Percentiles rank a stretch among this genome's conserved stretches.
These are phyloP conservation scores for Zaprionus taronus DNA, from an alignment of 1,140 invertebrate species.

Conservation along the genomic window DNA sequence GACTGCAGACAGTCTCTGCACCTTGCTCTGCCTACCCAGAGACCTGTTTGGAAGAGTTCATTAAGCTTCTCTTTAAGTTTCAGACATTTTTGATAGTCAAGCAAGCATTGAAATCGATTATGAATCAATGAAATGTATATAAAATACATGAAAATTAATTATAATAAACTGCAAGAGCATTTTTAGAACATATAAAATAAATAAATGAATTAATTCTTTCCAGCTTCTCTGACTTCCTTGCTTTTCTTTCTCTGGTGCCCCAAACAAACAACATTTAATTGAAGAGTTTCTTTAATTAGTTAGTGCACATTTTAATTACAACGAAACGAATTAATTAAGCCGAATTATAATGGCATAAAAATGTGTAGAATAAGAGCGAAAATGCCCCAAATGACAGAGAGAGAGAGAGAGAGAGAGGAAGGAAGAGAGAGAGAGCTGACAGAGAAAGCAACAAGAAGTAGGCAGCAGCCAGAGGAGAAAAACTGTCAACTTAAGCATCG, in stretches of 20 bases:
- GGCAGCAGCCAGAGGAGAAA: constrained; percentile 45
- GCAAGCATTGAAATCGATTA: neutral
- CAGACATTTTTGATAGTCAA: neutral
- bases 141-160: neutral
- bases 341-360: neutral
- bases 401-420: neutral
- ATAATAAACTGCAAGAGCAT: neutral
- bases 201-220: too few species aligned
- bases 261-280: neutral
- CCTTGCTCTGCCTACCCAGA: neutral
- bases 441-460: constrained; percentile 4
- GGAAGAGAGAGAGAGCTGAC: neutral
- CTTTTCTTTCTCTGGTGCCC: too few species aligned
- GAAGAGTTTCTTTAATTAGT: neutral
- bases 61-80: neutral
- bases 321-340: neutral
- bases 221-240: too few species aligned
- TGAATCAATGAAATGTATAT: neutral
- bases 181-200: too few species aligned
- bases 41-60: constrained; percentile 1
- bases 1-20: neutral
- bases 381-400: neutral
- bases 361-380: neutral
- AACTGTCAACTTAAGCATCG: constrained; percentile 73
- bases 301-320: neutral